phyloP scores from a whole-genome alignment of 1,140 invertebrate genomes.

The Trachymyrmex septentrionalis region DNA sequence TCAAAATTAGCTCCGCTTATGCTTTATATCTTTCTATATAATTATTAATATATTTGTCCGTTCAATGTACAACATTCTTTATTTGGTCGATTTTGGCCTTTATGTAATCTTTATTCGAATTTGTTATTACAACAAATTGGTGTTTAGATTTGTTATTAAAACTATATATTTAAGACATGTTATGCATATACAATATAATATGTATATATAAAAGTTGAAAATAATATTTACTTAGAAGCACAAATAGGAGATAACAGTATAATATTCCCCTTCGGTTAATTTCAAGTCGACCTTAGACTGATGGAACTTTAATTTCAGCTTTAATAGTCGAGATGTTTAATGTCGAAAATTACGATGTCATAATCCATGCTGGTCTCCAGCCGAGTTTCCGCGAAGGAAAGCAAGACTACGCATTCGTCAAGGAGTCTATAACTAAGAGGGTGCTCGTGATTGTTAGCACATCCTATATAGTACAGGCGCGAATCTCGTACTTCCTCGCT shows the following conservation, averaged over 20 bases:
- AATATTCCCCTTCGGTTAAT: conserved; percentile 1
- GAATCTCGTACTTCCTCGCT: conserved; percentile 53
- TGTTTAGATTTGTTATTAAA: too few species aligned
- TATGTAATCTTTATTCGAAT: too few species aligned
- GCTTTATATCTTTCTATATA: too few species aligned
- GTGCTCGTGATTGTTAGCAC: conserved; percentile 22
- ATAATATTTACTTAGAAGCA: not conserved
- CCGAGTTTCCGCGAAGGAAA: conserved; percentile 26
- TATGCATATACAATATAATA: not conserved
- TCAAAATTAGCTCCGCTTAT: too few species aligned
- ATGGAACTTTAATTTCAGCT: conserved; percentile 22
- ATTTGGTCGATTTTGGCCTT: too few species aligned
- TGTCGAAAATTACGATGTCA: conserved; percentile 15
- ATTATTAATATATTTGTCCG: too few species aligned
- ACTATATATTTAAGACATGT: not conserved
- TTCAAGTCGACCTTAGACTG: not conserved
- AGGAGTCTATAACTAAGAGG: conserved; percentile 30
- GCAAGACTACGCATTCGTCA: conserved; percentile 14
- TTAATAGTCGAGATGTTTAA: conserved; percentile 34
- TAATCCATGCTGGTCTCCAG: not conserved
- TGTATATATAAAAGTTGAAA: not conserved
- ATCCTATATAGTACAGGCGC: conserved; percentile 47
- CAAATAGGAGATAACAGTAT: not conserved
- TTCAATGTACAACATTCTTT: too few species aligned
- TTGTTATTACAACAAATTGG: too few species aligned